Base-by-base conservation (phyloP, 2,113 vertebrate genomes). In the Pelecanoides urinatrix region DNA sequence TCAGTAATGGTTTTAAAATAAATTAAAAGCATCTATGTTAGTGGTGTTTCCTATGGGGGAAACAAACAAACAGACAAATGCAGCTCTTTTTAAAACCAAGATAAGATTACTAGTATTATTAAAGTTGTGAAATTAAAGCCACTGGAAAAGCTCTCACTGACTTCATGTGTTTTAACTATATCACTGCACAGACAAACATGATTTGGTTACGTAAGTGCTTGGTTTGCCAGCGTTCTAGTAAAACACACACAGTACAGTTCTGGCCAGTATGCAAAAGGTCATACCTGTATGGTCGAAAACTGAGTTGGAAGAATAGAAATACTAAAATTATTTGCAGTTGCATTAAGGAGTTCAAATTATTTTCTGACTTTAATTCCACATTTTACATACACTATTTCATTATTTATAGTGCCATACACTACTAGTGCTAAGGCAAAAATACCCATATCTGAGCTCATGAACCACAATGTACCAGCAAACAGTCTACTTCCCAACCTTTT, bases 221-320 rank as follows among this genome's bases (percentile, higher is more conserved):
- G 32, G 26, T 75, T 76, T 90, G 76, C 52, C 42, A 75, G 50
- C 3, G 25, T 32, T 86, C 40, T 55, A 71, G 67, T 29, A 83
- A 96, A 82, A 83, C 15, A 87, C 40, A 90, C 40, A 79, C 3
- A 2, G 47, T 16, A 76, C 25, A 36, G 16, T 22, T 52, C 56
- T 90, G 86, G 72, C 92, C 62, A 82, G 45, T 75, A 16, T 65
- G 89, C n/a, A 22, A 94, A 83, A 87, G 81, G 72, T 71, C 72
- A 52, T 14, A 75, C 21, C 50, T 30, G n/a, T n/a, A 30, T 0
- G 0, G 66, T 19, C 0, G 0, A 47, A 50, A 82, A 55, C 26
- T 2, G 16, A 49, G 40, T 11, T 55, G 61, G 45, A 47, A 86
- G 27, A 72, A 52, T 9, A 13, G 40, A 68, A 94, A 70, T 19